These are phyloP conservation scores for Cervus canadensis DNA, from an alignment of 2,113 vertebrate genomes.

Conservation along the genomic window DNA sequence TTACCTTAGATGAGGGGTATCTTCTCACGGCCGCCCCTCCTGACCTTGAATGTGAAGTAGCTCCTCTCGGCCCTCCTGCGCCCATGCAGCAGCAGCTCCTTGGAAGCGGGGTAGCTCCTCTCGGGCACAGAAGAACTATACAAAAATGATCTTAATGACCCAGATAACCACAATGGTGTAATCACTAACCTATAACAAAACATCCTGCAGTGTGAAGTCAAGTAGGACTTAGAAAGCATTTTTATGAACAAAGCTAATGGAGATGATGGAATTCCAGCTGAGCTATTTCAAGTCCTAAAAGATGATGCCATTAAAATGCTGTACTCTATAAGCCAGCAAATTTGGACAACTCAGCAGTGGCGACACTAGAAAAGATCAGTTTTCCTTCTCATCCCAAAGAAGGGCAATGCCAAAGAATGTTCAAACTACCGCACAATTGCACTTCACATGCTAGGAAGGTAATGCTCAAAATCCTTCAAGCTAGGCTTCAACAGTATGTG, in stretches of 20 bases:
- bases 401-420: neutral
- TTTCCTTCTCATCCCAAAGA: neutral
- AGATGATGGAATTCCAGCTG: neutral
- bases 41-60: no score
- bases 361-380: neutral
- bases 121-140: neutral
- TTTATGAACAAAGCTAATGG: neutral
- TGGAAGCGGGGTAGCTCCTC: no score
- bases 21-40: no score
- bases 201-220: neutral
- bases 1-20: no score
- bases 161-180: neutral
- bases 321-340: neutral
- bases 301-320: neutral
- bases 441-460: neutral
- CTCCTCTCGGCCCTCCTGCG: no score
- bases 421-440: neutral
- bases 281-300: neutral
- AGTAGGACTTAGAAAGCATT: neutral
- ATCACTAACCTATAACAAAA: neutral
- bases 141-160: neutral
- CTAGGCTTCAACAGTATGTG: neutral
- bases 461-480: neutral
- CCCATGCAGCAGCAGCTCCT: no score
- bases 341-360: neutral